These are phyloP conservation scores for Nemurella pictetii DNA, from an alignment of 2,888 invertebrate genomes.

Conservation along the genomic window DNA sequence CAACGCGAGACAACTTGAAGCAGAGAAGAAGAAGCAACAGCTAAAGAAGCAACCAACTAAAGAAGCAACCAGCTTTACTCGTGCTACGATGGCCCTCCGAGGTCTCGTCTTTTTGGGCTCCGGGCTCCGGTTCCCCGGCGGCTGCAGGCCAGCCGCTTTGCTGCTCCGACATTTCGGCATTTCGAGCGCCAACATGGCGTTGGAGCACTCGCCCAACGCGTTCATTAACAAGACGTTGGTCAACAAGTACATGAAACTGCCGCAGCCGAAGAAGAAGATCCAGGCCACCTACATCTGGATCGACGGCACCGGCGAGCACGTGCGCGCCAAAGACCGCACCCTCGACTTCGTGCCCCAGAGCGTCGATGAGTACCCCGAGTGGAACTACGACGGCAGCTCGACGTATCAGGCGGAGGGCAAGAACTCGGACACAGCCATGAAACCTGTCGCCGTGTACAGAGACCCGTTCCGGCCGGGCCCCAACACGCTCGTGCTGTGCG, in stretches of 20 bases:
- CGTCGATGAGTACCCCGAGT: constrained; percentile 80
- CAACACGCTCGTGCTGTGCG: constrained; percentile 87
- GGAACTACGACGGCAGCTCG: constrained; percentile 95
- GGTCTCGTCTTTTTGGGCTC: too few relatives aligned
- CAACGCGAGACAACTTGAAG: too few relatives aligned
- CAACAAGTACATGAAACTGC: constrained; percentile 73
- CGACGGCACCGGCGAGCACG: constrained; percentile 86
- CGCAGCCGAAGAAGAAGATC: constrained; percentile 73
- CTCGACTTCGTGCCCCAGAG: constrained; percentile 76
- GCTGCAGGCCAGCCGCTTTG: too few relatives aligned
- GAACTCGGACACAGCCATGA: constrained; percentile 88
- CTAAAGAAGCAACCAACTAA: too few relatives aligned
- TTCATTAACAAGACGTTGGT: constrained; percentile 75
- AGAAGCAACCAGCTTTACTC: too few relatives aligned
- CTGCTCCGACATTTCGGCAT: too few relatives aligned
- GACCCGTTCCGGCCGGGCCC: constrained; percentile 93
- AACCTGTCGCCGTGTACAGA: constrained; percentile 89
- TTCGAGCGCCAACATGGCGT: constrained; percentile 50
- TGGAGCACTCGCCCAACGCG: constrained; percentile 80
- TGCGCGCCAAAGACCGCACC: constrained; percentile 83
- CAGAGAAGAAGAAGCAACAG: too few relatives aligned
- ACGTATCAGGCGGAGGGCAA: constrained; percentile 86
- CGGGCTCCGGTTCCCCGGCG: too few relatives aligned
- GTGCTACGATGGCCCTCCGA: too few relatives aligned
- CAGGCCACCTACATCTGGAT: constrained; percentile 94